Evolutionary conservation across 2,113 vertebrate species (phyloP).

Genomic region (Chrysemys picta): DNA sequence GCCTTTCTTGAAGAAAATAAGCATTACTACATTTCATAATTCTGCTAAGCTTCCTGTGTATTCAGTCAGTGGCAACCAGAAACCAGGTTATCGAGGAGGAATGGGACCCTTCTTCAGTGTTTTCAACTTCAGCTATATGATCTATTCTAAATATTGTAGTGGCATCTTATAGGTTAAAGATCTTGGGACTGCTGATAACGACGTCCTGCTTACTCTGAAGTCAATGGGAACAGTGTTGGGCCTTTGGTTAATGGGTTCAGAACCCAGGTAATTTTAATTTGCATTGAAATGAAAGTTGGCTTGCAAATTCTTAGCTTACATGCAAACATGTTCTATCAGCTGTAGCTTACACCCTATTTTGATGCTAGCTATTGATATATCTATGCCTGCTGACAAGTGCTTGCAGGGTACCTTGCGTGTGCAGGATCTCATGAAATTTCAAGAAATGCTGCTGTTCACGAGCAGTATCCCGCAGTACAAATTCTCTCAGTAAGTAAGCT

Average conservation of each 20-base stretch:
- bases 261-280: background rate
- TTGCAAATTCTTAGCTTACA: constrained; percentile 52
- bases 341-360: constrained; percentile 53
- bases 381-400: constrained; percentile 51
- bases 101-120: background rate
- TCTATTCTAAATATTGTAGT: background rate
- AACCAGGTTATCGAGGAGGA: background rate
- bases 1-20: constrained; percentile 45
- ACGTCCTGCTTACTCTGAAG: background rate
- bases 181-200: background rate
- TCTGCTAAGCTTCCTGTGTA: background rate
- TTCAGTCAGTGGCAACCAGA: background rate
- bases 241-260: background rate
- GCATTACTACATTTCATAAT: background rate
- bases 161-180: background rate
- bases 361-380: constrained; percentile 33
- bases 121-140: background rate
- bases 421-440: constrained; percentile 28
- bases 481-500: constrained; percentile 17
- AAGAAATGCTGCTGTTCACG: constrained; percentile 39
- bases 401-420: constrained; percentile 54
- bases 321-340: constrained; percentile 55
- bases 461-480: constrained; percentile 42
- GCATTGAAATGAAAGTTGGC: constrained; percentile 16
- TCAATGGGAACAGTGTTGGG: background rate